Evolutionary conservation across 2,797 vertebrate species (phyloP).

Genomic region (Brachyalestes nurse): DNA sequence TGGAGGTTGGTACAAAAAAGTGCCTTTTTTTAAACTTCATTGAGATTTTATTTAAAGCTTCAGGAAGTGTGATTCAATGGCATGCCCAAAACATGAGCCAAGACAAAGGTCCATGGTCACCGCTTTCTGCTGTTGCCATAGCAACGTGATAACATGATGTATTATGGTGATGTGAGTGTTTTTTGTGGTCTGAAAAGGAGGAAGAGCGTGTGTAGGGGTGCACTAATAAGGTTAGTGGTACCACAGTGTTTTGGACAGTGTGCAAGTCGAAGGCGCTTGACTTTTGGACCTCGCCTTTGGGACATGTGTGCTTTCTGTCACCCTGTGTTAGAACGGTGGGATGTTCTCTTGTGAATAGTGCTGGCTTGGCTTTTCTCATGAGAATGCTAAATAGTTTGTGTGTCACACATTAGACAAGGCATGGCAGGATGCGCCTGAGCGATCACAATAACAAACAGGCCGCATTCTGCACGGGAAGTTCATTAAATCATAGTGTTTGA

Average conservation of each 20-base stretch:
- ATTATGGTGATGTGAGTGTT: constrained; percentile 22
- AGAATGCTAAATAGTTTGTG: constrained; percentile 74
- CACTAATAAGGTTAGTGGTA: not conserved
- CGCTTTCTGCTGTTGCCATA: constrained; percentile 27
- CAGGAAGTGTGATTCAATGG: constrained; percentile 36
- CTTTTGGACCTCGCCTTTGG: not conserved
- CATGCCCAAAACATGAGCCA: constrained; percentile 35
- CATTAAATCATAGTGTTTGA: constrained; percentile 84
- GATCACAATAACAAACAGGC: constrained; percentile 84
- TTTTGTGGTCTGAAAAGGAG: not conserved
- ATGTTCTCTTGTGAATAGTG: constrained; percentile 44
- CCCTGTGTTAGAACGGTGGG: constrained; percentile 20
- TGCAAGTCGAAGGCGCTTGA: not conserved
- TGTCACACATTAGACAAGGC: constrained; percentile 70
- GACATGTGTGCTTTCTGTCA: not conserved
- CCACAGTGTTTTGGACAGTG: not conserved
- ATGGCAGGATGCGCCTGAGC: constrained; percentile 79
- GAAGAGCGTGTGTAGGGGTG: not conserved
- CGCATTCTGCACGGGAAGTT: constrained; percentile 78
- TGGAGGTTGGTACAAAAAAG: not conserved
- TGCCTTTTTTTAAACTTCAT: constrained; percentile 5
- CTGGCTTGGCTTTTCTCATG: constrained; percentile 72
- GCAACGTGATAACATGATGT: constrained; percentile 37
- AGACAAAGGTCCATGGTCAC: constrained; percentile 35
- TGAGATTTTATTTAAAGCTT: constrained; percentile 34